A percentile compares a stretch with the other conserved stretches of the same genome.
phyloP scores from a whole-genome alignment of 2,888 invertebrate species.

The Oxyteleia sp. region DNA sequence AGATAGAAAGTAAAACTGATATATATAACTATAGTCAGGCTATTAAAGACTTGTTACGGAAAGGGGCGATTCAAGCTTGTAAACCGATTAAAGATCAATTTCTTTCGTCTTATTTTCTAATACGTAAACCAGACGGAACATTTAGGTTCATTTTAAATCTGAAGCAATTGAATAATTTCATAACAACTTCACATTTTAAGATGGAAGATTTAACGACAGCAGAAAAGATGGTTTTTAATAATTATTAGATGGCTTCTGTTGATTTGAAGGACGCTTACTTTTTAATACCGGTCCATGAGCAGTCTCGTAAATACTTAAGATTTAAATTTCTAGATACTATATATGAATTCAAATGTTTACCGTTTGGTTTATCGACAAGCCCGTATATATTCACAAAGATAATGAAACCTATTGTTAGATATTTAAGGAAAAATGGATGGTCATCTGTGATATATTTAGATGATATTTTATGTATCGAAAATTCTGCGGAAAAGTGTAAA shows the following conservation, averaged over 20 bases:
- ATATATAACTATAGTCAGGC: neutral
- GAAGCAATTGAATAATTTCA: conserved; percentile 41
- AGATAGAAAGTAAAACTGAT: conserved; percentile 2
- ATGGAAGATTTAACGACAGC: neutral
- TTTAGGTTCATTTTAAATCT: conserved; percentile 69
- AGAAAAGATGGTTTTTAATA: neutral
- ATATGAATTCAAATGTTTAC: conserved; percentile 21
- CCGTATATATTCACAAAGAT: conserved; percentile 35
- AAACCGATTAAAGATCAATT: conserved; percentile 57
- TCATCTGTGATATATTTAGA: conserved; percentile 23
- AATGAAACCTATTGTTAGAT: conserved; percentile 39
- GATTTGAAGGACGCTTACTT: conserved; percentile 22
- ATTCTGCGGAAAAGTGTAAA: neutral
- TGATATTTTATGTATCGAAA: conserved; percentile 14
- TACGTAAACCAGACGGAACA: conserved; percentile 65
- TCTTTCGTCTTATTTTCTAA: conserved; percentile 65
- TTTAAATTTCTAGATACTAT: conserved; percentile 9
- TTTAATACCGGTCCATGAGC: conserved; percentile 6
- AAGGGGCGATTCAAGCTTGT: conserved; percentile 3
- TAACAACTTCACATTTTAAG: conserved; percentile 2
- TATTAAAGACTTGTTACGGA: neutral
- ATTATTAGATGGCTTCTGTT: neutral
- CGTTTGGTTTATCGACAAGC: conserved; percentile 36
- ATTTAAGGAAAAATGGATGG: conserved; percentile 7
- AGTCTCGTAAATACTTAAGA: conserved; percentile 16